These are phyloP conservation scores for Hippolais icterina DNA, from an alignment of 2,113 vertebrate species.

Conservation along the genomic window DNA sequence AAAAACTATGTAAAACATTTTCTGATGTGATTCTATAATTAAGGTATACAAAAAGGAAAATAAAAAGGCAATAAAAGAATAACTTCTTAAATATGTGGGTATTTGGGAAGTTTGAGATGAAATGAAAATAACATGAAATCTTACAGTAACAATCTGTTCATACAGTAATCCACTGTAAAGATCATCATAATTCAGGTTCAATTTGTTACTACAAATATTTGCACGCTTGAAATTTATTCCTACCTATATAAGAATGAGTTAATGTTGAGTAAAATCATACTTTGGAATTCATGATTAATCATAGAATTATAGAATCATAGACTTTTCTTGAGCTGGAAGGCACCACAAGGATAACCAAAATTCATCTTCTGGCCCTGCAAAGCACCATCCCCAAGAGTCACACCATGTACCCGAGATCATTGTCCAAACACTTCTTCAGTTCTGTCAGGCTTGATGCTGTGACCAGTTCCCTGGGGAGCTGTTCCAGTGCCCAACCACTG, in stretches of 20 bases:
- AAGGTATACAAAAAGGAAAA: fast-evolving
- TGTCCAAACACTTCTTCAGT: neutral
- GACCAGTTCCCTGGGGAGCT: neutral
- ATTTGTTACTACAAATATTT: neutral
- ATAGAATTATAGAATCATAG: neutral
- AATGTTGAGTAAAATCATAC: neutral
- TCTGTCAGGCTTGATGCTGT: neutral
- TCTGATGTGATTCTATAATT: neutral
- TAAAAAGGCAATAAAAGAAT: neutral
- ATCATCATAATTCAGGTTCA: neutral
- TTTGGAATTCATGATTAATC: neutral
- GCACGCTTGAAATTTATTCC: neutral
- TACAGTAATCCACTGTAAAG: neutral
- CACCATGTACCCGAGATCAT: fast-evolving
- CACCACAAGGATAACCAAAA: neutral
- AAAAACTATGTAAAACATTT: neutral
- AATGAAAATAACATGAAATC: neutral
- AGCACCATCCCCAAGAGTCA: neutral
- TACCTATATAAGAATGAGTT: neutral
- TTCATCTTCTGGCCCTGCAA: no score
- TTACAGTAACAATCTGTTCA: neutral
- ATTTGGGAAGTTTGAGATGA: neutral
- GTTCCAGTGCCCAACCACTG: neutral
- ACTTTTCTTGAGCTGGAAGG: neutral
- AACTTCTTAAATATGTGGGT: neutral